phyloP scores from a whole-genome alignment of 2,113 vertebrate genomes.

The Sylvilagus bachmani region DNA sequence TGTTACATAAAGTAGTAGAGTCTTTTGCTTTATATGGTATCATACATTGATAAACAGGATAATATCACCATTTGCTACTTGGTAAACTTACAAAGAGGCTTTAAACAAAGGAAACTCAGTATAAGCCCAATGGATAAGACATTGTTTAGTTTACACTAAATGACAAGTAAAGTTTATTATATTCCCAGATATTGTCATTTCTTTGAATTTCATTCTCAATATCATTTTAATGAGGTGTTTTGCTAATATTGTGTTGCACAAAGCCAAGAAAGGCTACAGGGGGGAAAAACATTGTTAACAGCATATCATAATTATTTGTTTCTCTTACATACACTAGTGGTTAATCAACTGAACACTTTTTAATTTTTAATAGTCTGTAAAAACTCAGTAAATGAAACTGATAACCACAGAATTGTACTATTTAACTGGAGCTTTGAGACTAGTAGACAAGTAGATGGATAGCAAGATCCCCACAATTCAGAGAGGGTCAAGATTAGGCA shows the following conservation, averaged over 20 bases:
- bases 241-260: not conserved
- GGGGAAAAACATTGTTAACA: not conserved
- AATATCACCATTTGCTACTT: not conserved
- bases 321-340: not conserved
- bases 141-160: not conserved
- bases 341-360: not conserved
- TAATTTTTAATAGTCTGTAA: constrained; percentile 15
- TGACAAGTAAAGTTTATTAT: not conserved
- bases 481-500: not conserved
- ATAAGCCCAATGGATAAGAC: not conserved
- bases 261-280: not conserved
- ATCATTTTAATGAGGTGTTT: constrained; percentile 41
- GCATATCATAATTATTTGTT: not conserved
- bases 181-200: not conserved
- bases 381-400: constrained; percentile 5
- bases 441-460: not conserved
- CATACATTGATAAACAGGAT: not conserved
- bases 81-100: not conserved
- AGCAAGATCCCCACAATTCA: not conserved
- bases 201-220: constrained; percentile 44
- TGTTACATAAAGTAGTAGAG: not conserved
- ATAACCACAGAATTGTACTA: not conserved
- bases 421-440: not conserved
- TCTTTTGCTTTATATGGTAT: not conserved
- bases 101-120: not conserved